Evolutionary conservation across 1,140 invertebrate genomes (phyloP).

Genomic region (Stegodyphus dumicola): DNA sequence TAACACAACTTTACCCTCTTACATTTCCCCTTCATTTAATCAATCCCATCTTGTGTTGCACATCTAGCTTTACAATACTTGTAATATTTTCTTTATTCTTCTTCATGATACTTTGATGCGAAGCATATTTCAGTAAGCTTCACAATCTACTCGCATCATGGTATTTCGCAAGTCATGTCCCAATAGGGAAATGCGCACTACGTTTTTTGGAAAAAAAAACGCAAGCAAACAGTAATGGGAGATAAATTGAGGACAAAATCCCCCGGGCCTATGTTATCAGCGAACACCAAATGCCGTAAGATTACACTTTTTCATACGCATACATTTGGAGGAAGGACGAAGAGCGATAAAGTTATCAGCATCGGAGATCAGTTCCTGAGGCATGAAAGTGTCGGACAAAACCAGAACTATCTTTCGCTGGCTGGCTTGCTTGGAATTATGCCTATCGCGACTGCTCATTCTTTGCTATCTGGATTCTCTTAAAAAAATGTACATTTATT

Average conservation of each 20-base stretch:
- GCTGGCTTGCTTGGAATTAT: constrained; percentile 17
- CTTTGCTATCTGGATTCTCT: constrained; percentile 21
- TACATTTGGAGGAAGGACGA: constrained; percentile 7
- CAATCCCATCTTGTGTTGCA: too few species aligned
- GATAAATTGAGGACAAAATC: constrained; percentile 44
- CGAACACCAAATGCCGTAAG: constrained; percentile 40
- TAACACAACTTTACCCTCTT: too few species aligned
- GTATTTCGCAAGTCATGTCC: background rate
- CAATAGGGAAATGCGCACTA: constrained; percentile 4
- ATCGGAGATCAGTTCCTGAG: constrained; percentile 13
- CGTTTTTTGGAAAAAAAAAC: constrained; percentile 17
- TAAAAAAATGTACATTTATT: constrained; percentile 14
- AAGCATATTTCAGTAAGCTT: too few species aligned
- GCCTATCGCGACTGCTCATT: constrained; percentile 16
- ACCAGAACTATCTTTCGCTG: constrained; percentile 18
- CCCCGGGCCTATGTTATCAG: constrained; percentile 24
- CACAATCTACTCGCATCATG: too few species aligned
- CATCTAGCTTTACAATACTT: too few species aligned
- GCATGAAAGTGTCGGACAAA: background rate
- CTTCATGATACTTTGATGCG: too few species aligned
- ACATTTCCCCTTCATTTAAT: too few species aligned
- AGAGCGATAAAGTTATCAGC: constrained; percentile 32
- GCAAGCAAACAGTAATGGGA: constrained; percentile 29
- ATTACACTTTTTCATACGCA: constrained; percentile 41
- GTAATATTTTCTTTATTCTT: too few species aligned